Base-by-base conservation (phyloP, 2,797 vertebrate species). In the Taenioides sp. region DNA sequence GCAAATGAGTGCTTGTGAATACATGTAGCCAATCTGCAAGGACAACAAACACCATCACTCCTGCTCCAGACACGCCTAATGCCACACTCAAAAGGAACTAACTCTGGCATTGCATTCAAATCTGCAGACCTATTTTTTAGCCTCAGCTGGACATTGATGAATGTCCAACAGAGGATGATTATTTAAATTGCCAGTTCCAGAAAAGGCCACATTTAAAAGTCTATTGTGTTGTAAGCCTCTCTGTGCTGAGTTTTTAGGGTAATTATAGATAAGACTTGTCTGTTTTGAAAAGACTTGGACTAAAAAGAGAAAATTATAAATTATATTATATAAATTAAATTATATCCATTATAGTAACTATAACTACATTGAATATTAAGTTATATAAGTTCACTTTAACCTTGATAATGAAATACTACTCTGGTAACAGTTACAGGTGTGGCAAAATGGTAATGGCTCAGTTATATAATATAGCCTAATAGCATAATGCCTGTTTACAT, bases 1-100 rank as follows among this genome's bases (percentile, higher is more conserved):
- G 50, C 52, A 9, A 76, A 67, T 67, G 3, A n/a, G 65, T 72
- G 10, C 4, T 16, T 43, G 27, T 64, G 7, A 54, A 73, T 58
- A 69, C 55, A 69, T 68, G 25, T 23, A 61, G 70, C 71, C 55
- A 66, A 31, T 3, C 25, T 61, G 52, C 40, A 37, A 62, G 16
- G 12, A 31, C 16, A 61, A 31, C 64, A 73, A 50, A 47, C 9
- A 65, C 55, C 60, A 57, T 64, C 43, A 27, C 37, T 31, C 43
- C 4, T 3, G 31, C 10, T 14, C 17, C 9, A 65, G 23, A 20
- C 3, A 25, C 61, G 67, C n/a, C 61, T 43, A 34, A 22, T 5
- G 3, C 72, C 23, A n/a, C 52, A 43, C 7, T 7, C 16, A 69
- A 14, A 40, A 49, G 40, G 18, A 49, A 49, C 6, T 50, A 18